A percentile compares a stretch with the other conserved stretches of the same genome.
These are phyloP conservation scores for Priocnemis perturbator DNA, from an alignment of 2,888 invertebrate genomes.

Conservation along the genomic window DNA sequence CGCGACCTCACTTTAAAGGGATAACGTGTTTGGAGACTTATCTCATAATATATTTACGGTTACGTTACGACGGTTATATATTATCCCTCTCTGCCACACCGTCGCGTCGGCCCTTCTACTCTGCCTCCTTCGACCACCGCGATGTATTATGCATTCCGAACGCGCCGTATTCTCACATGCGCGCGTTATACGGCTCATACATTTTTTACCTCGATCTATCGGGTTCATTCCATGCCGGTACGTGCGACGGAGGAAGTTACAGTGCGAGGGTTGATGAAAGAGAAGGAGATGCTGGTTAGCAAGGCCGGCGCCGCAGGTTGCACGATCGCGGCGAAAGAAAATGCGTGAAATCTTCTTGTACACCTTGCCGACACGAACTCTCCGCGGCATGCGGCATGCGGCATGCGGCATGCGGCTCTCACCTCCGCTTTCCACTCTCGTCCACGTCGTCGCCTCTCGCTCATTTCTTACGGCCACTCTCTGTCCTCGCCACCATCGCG, in stretches of 20 bases:
- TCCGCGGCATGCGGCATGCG: not conserved
- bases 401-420: too few relatives aligned
- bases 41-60: slow-evolving; percentile 58
- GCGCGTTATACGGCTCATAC: slow-evolving; percentile 45
- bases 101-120: slow-evolving; percentile 25
- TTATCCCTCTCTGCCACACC: slow-evolving; percentile 34
- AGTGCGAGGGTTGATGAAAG: not conserved
- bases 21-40: slow-evolving; percentile 56
- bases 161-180: slow-evolving; percentile 46
- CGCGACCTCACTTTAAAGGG: slow-evolving; percentile 49
- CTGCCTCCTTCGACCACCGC: slow-evolving; percentile 22
- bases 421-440: not conserved
- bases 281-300: not conserved
- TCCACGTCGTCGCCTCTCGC: too few relatives aligned
- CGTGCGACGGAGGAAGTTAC: not conserved
- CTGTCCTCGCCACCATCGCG: too few relatives aligned
- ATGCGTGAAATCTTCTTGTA: slow-evolving; percentile 28
- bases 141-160: slow-evolving; percentile 64
- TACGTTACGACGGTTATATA: slow-evolving; percentile 49
- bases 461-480: too few relatives aligned
- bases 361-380: too few relatives aligned
- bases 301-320: not conserved
- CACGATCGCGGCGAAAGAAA: not conserved
- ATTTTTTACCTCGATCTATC: slow-evolving; percentile 56
- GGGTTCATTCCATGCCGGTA: slow-evolving; percentile 18